phyloP scores from a whole-genome alignment of 2,888 invertebrate genomes.

The Sinentomon sp. region DNA sequence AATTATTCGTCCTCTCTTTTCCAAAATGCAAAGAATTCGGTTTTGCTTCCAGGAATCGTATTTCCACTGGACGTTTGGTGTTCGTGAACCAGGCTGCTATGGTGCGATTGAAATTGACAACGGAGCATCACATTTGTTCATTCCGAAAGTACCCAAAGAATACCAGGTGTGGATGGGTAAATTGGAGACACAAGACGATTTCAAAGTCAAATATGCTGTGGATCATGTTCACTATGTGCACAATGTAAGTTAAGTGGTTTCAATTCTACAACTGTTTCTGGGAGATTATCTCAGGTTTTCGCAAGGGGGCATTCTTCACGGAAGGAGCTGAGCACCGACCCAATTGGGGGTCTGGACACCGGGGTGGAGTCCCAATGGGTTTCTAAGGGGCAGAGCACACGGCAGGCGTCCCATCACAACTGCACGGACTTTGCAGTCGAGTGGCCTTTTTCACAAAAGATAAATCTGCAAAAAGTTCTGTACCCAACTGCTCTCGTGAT shows the following conservation, averaged over 20 bases:
- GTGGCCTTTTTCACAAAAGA: no score
- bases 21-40: not conserved
- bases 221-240: conserved; percentile 54
- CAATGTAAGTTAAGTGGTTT: conserved; percentile 26
- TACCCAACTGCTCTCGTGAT: no score
- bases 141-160: conserved; percentile 51
- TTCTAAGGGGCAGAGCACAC: no score
- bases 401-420: no score
- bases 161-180: conserved; percentile 91
- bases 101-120: conserved; percentile 49
- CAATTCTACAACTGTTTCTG: no score
- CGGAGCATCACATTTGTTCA: conserved; percentile 44
- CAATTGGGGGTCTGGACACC: no score
- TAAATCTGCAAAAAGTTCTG: no score
- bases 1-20: no score
- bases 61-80: conserved; percentile 89
- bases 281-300: no score
- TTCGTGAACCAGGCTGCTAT: conserved; percentile 68
- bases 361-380: not conserved
- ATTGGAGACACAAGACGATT: conserved; percentile 38
- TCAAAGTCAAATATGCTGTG: conserved; percentile 48
- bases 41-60: conserved; percentile 49
- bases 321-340: no score
- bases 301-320: no score
- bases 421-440: no score